Conservation (phyloP, 2,888 invertebrate genomes). For the Cryptophagus acutangulus region DNA sequence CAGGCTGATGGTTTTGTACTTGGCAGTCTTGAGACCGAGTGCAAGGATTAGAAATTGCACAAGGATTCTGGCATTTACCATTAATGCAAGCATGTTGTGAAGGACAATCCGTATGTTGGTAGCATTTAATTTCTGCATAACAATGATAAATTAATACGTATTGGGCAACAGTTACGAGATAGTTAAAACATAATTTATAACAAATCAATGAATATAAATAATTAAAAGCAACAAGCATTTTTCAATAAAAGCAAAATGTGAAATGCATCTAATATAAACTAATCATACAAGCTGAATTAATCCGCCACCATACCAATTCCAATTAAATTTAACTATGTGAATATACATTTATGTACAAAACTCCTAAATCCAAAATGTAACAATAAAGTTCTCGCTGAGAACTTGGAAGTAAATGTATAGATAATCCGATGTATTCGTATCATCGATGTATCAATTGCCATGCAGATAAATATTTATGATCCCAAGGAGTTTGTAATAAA, state of each 20-base stretch:
- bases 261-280: background rate
- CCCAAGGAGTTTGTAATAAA: conserved; percentile 37
- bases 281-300: conserved; percentile 3
- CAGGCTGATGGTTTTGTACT: conserved; percentile 76
- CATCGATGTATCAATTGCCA: conserved; percentile 26
- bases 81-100: conserved; percentile 72
- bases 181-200: background rate
- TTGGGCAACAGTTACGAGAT: background rate
- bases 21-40: conserved; percentile 71
- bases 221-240: background rate
- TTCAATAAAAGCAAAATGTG: background rate
- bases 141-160: background rate
- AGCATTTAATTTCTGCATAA: conserved; percentile 65
- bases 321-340: background rate
- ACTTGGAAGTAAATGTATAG: conserved; percentile 28
- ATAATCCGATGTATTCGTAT: conserved; percentile 28
- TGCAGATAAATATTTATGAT: conserved; percentile 27
- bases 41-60: conserved; percentile 70
- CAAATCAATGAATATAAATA: background rate
- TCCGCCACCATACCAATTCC: conserved; percentile 15
- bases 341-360: background rate
- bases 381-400: conserved; percentile 31
- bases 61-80: conserved; percentile 77
- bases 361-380: background rate
- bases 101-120: conserved; percentile 74